phyloP scores from a whole-genome alignment of 2,797 vertebrate species.

The Masticophis lateralis region DNA sequence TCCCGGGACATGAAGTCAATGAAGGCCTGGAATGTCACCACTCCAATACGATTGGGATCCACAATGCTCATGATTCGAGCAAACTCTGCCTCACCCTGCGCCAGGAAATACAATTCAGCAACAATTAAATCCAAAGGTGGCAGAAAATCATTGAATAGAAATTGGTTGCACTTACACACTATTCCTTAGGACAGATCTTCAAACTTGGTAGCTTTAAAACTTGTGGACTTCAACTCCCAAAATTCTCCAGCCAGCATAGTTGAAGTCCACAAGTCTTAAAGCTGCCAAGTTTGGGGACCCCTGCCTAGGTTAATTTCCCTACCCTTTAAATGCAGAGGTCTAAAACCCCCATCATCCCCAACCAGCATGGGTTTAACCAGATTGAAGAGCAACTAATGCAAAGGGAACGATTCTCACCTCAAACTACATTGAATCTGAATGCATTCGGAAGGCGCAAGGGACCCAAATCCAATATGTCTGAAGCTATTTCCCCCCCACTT shows the following conservation, averaged over 20 bases:
- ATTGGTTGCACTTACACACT: not conserved
- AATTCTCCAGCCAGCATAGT: no score
- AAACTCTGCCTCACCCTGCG: conserved; percentile 95
- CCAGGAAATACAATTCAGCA: conserved; percentile 43
- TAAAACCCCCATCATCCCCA: not conserved
- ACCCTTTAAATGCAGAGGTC: not conserved
- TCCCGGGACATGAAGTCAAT: conserved; percentile 99
- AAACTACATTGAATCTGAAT: not conserved
- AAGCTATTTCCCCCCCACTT: fast-evolving
- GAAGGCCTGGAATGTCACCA: conserved; percentile 97
- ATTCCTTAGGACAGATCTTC: not conserved
- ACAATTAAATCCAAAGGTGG: conserved; percentile 31
- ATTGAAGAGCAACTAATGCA: not conserved
- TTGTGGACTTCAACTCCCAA: no score
- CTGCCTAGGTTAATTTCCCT: not conserved
- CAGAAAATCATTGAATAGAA: not conserved
- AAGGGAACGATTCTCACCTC: not conserved
- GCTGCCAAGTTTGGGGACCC: no score
- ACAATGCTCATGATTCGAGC: conserved; percentile 98
- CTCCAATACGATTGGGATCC: conserved; percentile 91
- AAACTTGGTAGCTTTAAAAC: no score
- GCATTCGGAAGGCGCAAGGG: not conserved
- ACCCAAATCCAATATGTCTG: not conserved
- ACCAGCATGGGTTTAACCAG: not conserved
- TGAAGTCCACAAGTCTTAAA: no score